Percentiles rank a stretch among this genome's conserved stretches.
Evolutionary conservation across 1,140 invertebrate genomes (phyloP).

Genomic region (Pachypsylla venusta): DNA sequence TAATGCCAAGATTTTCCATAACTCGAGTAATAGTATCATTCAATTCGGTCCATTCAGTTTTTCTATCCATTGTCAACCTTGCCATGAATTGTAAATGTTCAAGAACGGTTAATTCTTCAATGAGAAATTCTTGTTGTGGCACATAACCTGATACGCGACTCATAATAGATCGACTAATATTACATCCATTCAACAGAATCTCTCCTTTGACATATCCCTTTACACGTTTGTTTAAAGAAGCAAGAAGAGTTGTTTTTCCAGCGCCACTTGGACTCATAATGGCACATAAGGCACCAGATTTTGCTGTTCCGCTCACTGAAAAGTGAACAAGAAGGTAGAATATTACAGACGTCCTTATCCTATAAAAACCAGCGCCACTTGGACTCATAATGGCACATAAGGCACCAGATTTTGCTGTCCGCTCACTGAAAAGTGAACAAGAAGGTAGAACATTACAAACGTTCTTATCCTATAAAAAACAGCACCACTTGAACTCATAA

Average conservation of each 20-base stretch:
- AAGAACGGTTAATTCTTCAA: slow-evolving; percentile 47
- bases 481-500: slow-evolving; percentile 86
- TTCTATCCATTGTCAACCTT: slow-evolving; percentile 32
- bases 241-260: slow-evolving; percentile 86
- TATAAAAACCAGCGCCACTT: slow-evolving; percentile 88
- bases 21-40: slow-evolving; percentile 28
- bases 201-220: slow-evolving; percentile 44
- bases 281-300: slow-evolving; percentile 68
- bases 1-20: slow-evolving; percentile 44
- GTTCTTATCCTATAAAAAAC: too few relatives aligned
- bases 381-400: slow-evolving; percentile 80
- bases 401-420: slow-evolving; percentile 66
- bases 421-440: slow-evolving; percentile 40
- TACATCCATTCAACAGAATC: slow-evolving; percentile 47
- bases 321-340: slow-evolving; percentile 28
- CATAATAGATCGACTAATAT: slow-evolving; percentile 42
- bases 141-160: slow-evolving; percentile 55
- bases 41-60: slow-evolving; percentile 21
- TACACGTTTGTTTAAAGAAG: slow-evolving; percentile 55
- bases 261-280: slow-evolving; percentile 87
- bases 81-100: slow-evolving; percentile 47
- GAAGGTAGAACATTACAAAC: slow-evolving; percentile 18
- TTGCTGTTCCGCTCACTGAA: slow-evolving; percentile 53
- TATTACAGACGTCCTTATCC: slow-evolving; percentile 13
- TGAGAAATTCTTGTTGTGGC: slow-evolving; percentile 50